phyloP scores from a whole-genome alignment of 2,888 invertebrate species.

The Drosophila subsilvestris region DNA sequence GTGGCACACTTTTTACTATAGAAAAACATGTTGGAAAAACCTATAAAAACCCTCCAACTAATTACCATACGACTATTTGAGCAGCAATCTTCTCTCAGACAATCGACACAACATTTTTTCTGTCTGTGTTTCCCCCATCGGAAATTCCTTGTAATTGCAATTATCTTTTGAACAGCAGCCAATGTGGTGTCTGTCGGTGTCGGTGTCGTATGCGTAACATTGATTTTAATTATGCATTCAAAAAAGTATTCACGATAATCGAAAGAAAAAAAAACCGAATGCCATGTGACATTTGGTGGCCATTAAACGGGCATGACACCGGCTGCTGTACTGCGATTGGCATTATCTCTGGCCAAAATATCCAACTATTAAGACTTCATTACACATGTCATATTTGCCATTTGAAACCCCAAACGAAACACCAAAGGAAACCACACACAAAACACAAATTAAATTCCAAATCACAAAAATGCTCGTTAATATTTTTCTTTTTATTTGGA shows the following conservation, averaged over 20 bases:
- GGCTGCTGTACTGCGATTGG: conserved; percentile 53
- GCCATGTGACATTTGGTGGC: conserved; percentile 58
- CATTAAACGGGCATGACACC: conserved; percentile 37
- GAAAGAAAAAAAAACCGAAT: conserved; percentile 7
- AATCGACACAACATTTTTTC: conserved; percentile 30
- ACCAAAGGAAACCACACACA: conserved; percentile 9
- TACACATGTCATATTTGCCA: conserved; percentile 80
- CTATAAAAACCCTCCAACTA: background rate
- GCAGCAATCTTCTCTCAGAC: conserved; percentile 15
- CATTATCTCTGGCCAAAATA: conserved; percentile 58
- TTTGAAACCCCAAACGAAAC: conserved; percentile 39
- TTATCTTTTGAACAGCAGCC: conserved; percentile 41
- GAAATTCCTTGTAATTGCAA: conserved; percentile 31
- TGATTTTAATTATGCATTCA: conserved; percentile 70
- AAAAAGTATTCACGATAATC: conserved; percentile 44
- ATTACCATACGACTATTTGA: background rate
- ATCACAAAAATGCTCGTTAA: conserved; percentile 63
- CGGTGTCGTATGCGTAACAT: conserved; percentile 72
- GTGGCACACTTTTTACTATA: background rate
- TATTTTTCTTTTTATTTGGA: conserved; percentile 22
- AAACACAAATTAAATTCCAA: conserved; percentile 64
- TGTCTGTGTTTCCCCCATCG: conserved; percentile 21
- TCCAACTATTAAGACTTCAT: conserved; percentile 77
- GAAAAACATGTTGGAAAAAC: background rate
- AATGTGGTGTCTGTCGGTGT: conserved; percentile 26